Base-by-base conservation (phyloP, 2,888 invertebrate species). In the Linnaemya vulpina region DNA sequence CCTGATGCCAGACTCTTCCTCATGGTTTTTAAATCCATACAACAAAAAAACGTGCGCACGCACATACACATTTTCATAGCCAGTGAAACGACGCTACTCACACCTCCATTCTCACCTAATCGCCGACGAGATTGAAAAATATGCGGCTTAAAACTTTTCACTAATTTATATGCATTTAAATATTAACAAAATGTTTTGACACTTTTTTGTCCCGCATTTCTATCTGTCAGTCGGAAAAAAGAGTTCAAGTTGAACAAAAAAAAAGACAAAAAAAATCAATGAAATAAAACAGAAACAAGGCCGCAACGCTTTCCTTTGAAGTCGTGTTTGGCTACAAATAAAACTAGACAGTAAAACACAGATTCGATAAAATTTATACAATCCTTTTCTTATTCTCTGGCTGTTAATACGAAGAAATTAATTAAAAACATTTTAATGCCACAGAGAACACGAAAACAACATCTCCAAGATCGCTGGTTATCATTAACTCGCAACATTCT, bases 101-200 rank as follows among this genome's bases (percentile, higher is more conserved):
- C 58, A 35, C 40, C 71, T 60, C 35, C 51, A 51, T 40, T 51
- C 38, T 53, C 11, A 5, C 58, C 68, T 78, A 55, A 62, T 40
- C 51, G 67, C 11, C 63, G 43, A 74, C 63, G 43, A 74, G 74
- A 70, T 70, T 76, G 43, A 83, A 83, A 76, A 76, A 78, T 67
- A 65, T 82, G 75, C 80, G 71, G 46, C 81, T 83, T 78, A 53
- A 67, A 67, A 86, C 76, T 86, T 87, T 87, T 81, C 80, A 85
- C 83, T 87, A 89, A 89, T 89, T 89, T 89, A 89, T 88, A 87
- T 87, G 88, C 88, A 87, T 89, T 89, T 89, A 88, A 80, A 88
- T 88, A 84, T 83, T 87, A 88, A 89, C 89, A 89, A 89, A 89
- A 89, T 89, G 89, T 89, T 89, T 89, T 89, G 89, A 89, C 89